Conservation (phyloP, 2,797 vertebrate genomes). For the Coendou prehensilis region DNA sequence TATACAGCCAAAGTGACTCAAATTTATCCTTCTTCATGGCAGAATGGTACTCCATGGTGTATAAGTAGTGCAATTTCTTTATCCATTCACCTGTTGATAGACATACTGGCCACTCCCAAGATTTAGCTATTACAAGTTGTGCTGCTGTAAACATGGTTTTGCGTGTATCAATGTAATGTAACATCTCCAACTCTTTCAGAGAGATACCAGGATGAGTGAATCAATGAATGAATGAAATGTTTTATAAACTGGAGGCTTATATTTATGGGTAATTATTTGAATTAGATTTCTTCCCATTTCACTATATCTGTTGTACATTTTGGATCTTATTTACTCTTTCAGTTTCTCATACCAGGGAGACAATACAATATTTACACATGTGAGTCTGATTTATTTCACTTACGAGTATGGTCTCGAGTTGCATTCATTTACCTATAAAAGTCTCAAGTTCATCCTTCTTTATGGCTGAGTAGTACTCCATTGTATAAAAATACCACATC, state of each 20-base stretch:
- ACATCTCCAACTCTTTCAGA: background rate
- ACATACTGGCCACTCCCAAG: background rate
- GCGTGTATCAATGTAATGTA: background rate
- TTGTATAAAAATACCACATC: no score
- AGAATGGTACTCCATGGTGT: background rate
- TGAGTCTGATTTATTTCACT: no score
- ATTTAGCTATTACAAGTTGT: background rate
- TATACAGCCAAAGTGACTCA: background rate
- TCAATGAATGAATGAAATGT: background rate
- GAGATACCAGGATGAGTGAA: background rate
- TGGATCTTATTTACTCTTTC: no score
- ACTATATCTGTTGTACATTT: no score
- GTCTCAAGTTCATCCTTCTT: no score
- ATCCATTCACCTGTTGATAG: background rate
- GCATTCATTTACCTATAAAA: no score
- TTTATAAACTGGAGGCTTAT: constrained; percentile 2
- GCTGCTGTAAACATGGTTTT: background rate
- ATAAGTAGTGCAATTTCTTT: background rate
- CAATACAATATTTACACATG: no score
- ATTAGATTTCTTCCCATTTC: background rate
- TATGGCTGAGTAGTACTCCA: no score
- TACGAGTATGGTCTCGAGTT: no score
- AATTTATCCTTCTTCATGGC: background rate
- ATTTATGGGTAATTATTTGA: background rate
- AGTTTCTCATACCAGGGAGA: no score